Evolutionary conservation across 1,140 invertebrate genomes (phyloP).

Genomic region (Lepidurus apus): DNA sequence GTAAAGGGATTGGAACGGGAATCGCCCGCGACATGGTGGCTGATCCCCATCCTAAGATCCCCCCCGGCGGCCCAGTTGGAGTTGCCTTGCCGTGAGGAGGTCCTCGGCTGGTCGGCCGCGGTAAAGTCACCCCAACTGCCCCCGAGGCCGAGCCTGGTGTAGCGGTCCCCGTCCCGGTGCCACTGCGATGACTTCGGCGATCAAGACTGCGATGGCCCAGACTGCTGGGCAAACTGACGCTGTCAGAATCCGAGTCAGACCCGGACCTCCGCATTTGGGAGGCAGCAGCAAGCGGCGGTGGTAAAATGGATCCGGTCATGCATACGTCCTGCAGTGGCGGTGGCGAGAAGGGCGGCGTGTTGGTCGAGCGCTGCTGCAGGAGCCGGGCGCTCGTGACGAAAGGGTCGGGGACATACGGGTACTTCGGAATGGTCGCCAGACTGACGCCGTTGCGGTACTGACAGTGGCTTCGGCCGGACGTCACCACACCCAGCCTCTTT

Average conservation of each 20-base stretch:
- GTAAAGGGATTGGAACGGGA: background rate
- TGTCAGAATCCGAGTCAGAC: background rate
- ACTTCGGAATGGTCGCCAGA: slow-evolving; percentile 1
- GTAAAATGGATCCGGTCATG: slow-evolving; percentile 13
- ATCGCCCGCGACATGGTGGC: background rate
- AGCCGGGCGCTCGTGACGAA: background rate
- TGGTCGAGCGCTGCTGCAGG: background rate
- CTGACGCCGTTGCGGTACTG: slow-evolving; percentile 12
- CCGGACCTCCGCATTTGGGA: slow-evolving; percentile 3
- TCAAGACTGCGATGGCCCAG: background rate
- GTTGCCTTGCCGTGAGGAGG: background rate
- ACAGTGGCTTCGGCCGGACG: slow-evolving; percentile 6
- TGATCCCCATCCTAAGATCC: background rate
- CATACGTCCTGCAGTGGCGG: slow-evolving; percentile 11
- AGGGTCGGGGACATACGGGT: background rate
- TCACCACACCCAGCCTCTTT: slow-evolving; percentile 13
- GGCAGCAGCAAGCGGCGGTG: slow-evolving; percentile 7
- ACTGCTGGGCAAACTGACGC: slow-evolving; percentile 2
- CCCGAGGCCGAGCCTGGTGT: background rate
- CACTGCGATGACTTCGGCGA: background rate
- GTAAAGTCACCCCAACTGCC: background rate
- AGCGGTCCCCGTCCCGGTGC: background rate
- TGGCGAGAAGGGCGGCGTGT: background rate
- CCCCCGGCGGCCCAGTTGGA: background rate
- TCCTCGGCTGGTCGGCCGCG: background rate